A percentile compares a stretch with the other conserved stretches of the same genome.
phyloP scores from a whole-genome alignment of 2,113 vertebrate genomes.

The Heloderma charlesbogerti region DNA sequence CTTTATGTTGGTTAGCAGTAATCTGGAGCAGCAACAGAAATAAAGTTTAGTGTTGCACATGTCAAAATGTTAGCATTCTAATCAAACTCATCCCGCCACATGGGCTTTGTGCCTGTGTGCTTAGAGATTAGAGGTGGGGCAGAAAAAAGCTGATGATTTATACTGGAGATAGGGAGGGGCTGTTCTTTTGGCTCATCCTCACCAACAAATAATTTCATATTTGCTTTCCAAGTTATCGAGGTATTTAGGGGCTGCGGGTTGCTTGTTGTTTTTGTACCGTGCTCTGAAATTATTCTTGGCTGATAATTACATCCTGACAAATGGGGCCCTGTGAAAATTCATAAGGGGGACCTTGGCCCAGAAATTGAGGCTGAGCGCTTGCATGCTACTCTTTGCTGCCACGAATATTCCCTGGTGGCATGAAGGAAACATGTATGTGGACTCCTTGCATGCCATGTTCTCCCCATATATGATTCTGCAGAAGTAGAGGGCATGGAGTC shows the following conservation, averaged over 20 bases:
- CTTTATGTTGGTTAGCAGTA: background rate
- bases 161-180: background rate
- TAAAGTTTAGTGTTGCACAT: background rate
- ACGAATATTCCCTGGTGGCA: background rate
- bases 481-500: background rate
- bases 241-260: background rate
- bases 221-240: background rate
- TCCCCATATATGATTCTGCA: background rate
- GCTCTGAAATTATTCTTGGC: background rate
- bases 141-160: background rate
- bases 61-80: background rate
- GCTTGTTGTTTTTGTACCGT: background rate
- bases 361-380: background rate
- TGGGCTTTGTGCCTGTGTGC: background rate
- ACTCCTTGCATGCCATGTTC: background rate
- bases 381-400: background rate
- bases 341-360: background rate
- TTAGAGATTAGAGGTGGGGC: background rate
- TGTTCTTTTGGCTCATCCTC: background rate
- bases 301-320: background rate
- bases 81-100: background rate
- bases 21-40: background rate
- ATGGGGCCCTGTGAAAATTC: background rate
- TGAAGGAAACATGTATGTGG: background rate
- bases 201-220: background rate